A percentile compares a stretch with the other conserved stretches of the same genome.
Evolutionary conservation across 2,888 invertebrate genomes (phyloP).

Genomic region (Endotricha flammealis): DNA sequence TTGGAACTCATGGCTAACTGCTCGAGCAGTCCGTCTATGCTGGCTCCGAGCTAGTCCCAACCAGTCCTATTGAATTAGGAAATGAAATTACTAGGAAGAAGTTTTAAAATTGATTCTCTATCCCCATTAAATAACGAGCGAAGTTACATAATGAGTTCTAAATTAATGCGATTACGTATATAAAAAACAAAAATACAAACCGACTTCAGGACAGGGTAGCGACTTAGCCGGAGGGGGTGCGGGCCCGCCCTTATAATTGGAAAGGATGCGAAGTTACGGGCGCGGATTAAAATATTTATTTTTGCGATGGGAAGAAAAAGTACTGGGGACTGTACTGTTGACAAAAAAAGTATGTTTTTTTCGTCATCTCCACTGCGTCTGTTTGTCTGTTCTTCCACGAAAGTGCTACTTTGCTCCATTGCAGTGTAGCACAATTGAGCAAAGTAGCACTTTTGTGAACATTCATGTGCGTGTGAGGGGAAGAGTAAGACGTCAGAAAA

Average conservation of each 20-base stretch:
- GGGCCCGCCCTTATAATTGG: conserved; percentile 42
- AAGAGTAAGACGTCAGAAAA: no score
- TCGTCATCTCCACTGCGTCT: background rate
- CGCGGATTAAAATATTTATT: conserved; percentile 71
- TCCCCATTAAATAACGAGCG: no score
- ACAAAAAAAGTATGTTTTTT: background rate
- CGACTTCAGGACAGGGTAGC: conserved; percentile 24
- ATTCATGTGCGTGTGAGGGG: no score
- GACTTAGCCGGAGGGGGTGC: conserved; percentile 22
- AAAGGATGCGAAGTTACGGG: conserved; percentile 44
- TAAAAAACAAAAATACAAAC: conserved; percentile 22
- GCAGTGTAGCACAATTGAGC: no score
- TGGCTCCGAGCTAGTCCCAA: no score
- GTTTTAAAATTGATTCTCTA: background rate
- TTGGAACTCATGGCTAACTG: no score
- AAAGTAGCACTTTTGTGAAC: no score
- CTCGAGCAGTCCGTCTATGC: no score
- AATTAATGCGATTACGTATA: conserved; percentile 10
- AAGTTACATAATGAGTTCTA: background rate
- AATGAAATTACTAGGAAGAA: no score
- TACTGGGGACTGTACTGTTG: conserved; percentile 34
- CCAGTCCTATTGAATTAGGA: no score
- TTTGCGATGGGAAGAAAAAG: conserved; percentile 65
- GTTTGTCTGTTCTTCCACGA: background rate
- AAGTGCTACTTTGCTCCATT: no score